phyloP scores from a whole-genome alignment of 2,797 vertebrate species.

The Menidia menidia region DNA sequence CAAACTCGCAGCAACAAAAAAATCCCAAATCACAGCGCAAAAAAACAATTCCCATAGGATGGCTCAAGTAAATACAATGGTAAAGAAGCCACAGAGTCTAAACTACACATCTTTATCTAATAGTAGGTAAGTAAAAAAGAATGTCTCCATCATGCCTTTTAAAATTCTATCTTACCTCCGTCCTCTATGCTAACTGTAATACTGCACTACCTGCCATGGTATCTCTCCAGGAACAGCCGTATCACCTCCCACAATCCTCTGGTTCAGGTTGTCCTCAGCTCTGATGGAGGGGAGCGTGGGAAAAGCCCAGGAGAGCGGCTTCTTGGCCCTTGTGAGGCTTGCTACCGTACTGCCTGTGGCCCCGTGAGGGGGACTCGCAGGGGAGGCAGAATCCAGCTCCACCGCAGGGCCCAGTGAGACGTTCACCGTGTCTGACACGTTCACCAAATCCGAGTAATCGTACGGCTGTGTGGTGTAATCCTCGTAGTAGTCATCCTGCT shows the following conservation, averaged over 20 bases:
- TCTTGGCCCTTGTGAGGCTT: neutral
- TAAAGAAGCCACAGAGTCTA: neutral
- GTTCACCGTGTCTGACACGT: neutral
- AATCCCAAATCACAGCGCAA: no score
- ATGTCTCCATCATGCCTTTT: neutral
- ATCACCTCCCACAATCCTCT: slow-evolving; percentile 87
- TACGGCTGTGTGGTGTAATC: slow-evolving; percentile 4
- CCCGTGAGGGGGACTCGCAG: slow-evolving; percentile 14
- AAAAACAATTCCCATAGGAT: no score
- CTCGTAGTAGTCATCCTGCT: neutral
- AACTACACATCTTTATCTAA: neutral
- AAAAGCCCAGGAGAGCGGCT: neutral
- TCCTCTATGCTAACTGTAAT: no score
- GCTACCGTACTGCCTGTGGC: neutral
- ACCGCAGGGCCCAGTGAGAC: neutral
- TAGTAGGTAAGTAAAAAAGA: neutral
- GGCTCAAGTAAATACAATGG: no score
- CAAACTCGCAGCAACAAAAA: no score
- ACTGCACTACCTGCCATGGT: slow-evolving; percentile 92
- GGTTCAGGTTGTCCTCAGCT: slow-evolving; percentile 2
- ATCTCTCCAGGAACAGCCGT: slow-evolving; percentile 88
- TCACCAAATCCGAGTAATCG: slow-evolving; percentile 19
- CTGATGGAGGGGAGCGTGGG: slow-evolving; percentile 52
- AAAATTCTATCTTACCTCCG: neutral
- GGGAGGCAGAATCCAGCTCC: neutral